phyloP scores from a whole-genome alignment of 35 echinoderm and acorn worm genomes.

The Acanthaster planci region DNA sequence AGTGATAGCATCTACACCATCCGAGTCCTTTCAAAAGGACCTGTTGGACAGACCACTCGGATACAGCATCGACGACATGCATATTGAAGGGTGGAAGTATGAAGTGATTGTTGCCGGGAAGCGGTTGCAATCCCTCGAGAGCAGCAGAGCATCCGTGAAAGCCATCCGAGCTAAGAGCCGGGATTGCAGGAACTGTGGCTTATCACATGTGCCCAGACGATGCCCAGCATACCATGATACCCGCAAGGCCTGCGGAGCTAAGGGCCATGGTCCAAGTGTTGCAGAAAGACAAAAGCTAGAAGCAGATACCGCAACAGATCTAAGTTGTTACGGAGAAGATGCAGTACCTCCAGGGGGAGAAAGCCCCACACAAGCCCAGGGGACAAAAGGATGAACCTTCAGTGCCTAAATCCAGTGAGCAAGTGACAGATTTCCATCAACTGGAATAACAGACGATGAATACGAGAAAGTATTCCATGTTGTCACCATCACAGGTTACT shows the following conservation, averaged over 20 bases:
- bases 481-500: not conserved
- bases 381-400: not conserved
- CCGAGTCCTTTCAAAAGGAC: slow-evolving; percentile 48
- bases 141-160: slow-evolving; percentile 14
- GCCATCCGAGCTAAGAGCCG: not conserved
- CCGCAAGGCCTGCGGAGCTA: slow-evolving; percentile 42
- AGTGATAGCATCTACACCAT: slow-evolving; percentile 22
- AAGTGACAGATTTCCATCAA: not conserved
- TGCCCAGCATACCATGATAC: slow-evolving; percentile 62
- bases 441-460: not conserved
- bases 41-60: slow-evolving; percentile 46
- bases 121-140: too few relatives aligned
- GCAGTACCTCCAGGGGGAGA: not conserved
- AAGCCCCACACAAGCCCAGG: not conserved
- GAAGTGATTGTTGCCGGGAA: slow-evolving; percentile 36
- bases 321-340: not conserved
- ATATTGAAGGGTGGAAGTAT: slow-evolving; percentile 42
- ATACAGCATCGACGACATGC: slow-evolving; percentile 12
- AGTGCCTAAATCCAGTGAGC: not conserved
- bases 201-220: slow-evolving; percentile 33
- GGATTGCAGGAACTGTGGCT: slow-evolving; percentile 57
- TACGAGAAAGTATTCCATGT: not conserved
- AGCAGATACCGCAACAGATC: not conserved
- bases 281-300: slow-evolving; percentile 21
- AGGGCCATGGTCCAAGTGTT: slow-evolving; percentile 60